Evolutionary conservation across 37 sponge, comb jelly and placozoan genomes (phyloP).

Genomic region (Chondrosia reniformis): DNA sequence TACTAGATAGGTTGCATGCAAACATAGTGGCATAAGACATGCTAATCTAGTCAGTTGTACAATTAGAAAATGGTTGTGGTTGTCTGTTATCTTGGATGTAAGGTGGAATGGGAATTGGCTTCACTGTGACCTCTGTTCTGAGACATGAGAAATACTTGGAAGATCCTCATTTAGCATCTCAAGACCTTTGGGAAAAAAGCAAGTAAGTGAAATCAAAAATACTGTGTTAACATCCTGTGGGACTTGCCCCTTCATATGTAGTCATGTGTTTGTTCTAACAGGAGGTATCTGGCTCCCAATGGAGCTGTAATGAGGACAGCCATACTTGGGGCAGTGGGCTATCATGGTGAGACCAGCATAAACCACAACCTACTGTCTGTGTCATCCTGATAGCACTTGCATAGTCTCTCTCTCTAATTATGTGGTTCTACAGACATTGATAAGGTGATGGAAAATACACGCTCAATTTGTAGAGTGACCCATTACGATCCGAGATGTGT

Average conservation of each 20-base stretch:
- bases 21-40: too few species aligned
- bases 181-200: constrained; percentile 74
- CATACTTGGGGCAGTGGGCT: constrained; percentile 67
- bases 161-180: constrained; percentile 71
- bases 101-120: constrained; percentile 93
- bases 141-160: constrained; percentile 35
- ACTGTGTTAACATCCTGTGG: not conserved
- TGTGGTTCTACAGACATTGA: constrained; percentile 54
- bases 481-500: constrained; percentile 91
- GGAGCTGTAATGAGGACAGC: constrained; percentile 91
- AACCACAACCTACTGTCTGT: too few species aligned
- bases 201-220: constrained; percentile 40
- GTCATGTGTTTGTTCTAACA: not conserved
- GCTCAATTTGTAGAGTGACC: constrained; percentile 51
- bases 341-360: constrained; percentile 82
- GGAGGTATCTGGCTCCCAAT: constrained; percentile 83
- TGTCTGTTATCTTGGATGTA: not conserved
- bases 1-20: too few species aligned
- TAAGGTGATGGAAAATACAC: constrained; percentile 64
- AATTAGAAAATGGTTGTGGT: not conserved
- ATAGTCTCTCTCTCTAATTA: too few species aligned
- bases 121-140: constrained; percentile 44
- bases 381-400: too few species aligned
- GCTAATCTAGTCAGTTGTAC: too few species aligned
- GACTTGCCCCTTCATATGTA: not conserved